Percentiles rank a stretch among this genome's conserved stretches.
Conservation (phyloP, 2,113 vertebrate genomes). For the Spheniscus mendiculus region DNA sequence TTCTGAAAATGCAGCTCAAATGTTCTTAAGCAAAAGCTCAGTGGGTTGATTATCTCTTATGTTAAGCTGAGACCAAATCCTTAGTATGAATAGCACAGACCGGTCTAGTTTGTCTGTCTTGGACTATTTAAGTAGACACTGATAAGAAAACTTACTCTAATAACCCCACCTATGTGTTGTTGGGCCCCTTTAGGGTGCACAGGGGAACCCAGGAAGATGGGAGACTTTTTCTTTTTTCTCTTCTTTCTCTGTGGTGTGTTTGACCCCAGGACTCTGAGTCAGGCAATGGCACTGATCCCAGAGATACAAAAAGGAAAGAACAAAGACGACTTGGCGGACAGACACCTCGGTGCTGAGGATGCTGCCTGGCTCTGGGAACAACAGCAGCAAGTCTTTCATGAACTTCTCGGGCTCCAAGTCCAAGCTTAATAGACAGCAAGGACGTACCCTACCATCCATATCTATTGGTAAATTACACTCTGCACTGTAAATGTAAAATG, state of each 20-base stretch:
- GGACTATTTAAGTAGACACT: background rate
- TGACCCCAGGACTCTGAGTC: background rate
- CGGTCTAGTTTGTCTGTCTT: background rate
- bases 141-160: background rate
- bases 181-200: background rate
- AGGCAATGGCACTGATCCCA: background rate
- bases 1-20: background rate
- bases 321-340: rapidly evolving
- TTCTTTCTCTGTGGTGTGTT: background rate
- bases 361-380: background rate
- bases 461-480: background rate
- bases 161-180: background rate
- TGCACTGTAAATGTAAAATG: background rate
- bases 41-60: background rate
- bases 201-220: background rate
- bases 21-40: background rate
- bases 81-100: background rate
- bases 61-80: background rate
- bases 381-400: background rate
- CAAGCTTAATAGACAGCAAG: background rate
- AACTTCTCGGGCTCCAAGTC: background rate
- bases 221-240: background rate
- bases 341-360: background rate
- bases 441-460: background rate
- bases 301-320: background rate